Base-by-base conservation (phyloP, 2,113 vertebrate genomes). In the Canis aureus region DNA sequence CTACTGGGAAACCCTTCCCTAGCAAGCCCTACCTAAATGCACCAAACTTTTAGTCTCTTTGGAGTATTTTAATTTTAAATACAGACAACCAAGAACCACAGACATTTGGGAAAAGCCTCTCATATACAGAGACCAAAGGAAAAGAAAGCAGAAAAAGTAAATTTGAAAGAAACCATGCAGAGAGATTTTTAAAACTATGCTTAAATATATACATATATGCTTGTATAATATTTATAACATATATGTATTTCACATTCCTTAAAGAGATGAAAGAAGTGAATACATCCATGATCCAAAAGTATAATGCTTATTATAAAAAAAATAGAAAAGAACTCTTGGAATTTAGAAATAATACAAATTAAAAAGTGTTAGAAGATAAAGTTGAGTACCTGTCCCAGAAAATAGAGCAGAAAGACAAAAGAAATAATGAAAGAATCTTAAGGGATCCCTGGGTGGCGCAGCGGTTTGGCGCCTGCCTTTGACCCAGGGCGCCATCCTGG, bases 341-440 rank as follows among this genome's bases (percentile, higher is more conserved):
- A 95, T 74, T 93, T 71, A 78, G 88, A 90, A 80, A 53, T 69
- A 78, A 66, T 87, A 64, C 49, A 95, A 59, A 53, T 81, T 43
- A 20, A 60, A 79, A 92, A 73, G 9, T 59, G 17, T 81, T 95
- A 57, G 60, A 71, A 35, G 49, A 85, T 81, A 60, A 82, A 25
- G 3, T 85, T 90, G 57, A 91, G 32, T n/a, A 32, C 8, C 29
- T 17, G 38, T 35, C 53, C 66, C 20, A 29, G 71, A 91, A 92
- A 81, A 89, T 51, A 92, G 80, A 96, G 5, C 55, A 79, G 91
- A 89, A 88, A 59, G 57, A 62, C 15, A 29, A 79, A 76, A 71
- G 27, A 95, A 93, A 51, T 57, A 53, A 4, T 20, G 60, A 80
- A 76, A 89, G 13, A 86, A 20, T 38, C 43, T 73, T 73, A 82